Base-by-base conservation (phyloP, 2,888 invertebrate species). In the Trimorus sp. region DNA sequence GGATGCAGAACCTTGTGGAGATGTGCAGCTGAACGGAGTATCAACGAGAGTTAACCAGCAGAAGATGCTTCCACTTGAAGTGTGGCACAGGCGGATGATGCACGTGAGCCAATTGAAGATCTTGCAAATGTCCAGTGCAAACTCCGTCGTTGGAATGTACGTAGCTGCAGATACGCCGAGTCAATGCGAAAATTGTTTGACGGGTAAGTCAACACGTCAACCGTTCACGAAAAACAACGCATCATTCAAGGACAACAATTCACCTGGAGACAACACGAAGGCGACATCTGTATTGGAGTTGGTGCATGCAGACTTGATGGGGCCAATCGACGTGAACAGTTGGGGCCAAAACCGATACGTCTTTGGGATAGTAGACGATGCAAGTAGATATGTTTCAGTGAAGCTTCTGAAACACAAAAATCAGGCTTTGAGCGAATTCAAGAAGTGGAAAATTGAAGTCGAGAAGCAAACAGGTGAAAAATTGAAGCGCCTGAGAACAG, bases 261-360 rank as follows among this genome's bases (percentile, higher is more conserved):
- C 49, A 9, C 1, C 11, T 2, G 38, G 12, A 7, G 45, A 14
- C 8, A 15, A 42, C 1, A 14, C 9, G 9, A 40, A 37, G 38
- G 53, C 36, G 16, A 74, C 71, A 16, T 45, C 45, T 14, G 49
- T 79, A n/a, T 54, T 84, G 0, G 80, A 79, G 12, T 58, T 85
- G 9, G 69, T 84, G 12, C 84, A 85, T 75, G 49, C 81, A 12
- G 84, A 85, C 42, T 51, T 85, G 26, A 83, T 82, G 49, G 82
- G 82, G 40, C 83, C 82, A 49, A 66, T 79, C n/a, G 62, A 79
- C 26, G 60, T 79, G 38, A n/a, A 15, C 12, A 78, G 78, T 38
- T 69, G 63, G 53, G 75, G 82, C n/a, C 59, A 36, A 65, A 79
- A 40, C n/a, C n/a, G n/a, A 63, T 79, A 82, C 14, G 14, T 82